Conservation (phyloP, 2,888 invertebrate genomes). For the Drosophila merina region DNA sequence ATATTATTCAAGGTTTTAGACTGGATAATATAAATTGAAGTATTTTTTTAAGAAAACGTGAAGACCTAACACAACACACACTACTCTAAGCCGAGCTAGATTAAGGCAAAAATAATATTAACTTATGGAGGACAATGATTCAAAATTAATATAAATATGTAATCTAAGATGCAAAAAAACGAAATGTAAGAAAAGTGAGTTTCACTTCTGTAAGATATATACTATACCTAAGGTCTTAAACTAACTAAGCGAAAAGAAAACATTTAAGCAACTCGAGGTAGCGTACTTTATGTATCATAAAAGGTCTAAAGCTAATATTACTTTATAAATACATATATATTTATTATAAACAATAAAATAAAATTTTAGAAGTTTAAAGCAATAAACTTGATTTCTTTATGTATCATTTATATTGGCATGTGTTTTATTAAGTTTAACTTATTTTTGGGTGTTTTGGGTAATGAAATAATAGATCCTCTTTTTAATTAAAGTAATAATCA, state of each 20-base stretch:
- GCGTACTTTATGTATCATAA: constrained; percentile 66
- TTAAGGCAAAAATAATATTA: constrained; percentile 40
- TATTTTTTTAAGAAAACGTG: constrained; percentile 63
- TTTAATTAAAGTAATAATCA: too few species aligned
- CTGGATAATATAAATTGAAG: constrained; percentile 51
- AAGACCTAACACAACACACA: constrained; percentile 21
- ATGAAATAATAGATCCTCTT: too few species aligned
- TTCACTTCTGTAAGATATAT: constrained; percentile 65
- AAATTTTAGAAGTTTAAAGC: constrained; percentile 74
- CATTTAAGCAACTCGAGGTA: constrained; percentile 61
- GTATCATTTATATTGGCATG: not conserved
- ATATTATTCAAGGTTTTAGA: constrained; percentile 58
- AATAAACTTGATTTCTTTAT: constrained; percentile 9
- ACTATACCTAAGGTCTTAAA: constrained; percentile 58
- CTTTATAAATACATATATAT: constrained; percentile 62
- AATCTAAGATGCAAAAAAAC: constrained; percentile 43
- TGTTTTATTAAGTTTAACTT: not conserved
- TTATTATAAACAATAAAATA: constrained; percentile 75
- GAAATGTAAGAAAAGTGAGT: constrained; percentile 28
- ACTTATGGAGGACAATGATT: constrained; percentile 72
- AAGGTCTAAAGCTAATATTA: constrained; percentile 57
- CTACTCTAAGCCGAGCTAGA: constrained; percentile 34
- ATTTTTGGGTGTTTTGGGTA: not conserved
- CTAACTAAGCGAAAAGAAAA: constrained; percentile 60
- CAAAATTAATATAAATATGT: constrained; percentile 51